Evolutionary conservation across 2,888 invertebrate species (phyloP).

Genomic region (Agriopis leucophaearia): DNA sequence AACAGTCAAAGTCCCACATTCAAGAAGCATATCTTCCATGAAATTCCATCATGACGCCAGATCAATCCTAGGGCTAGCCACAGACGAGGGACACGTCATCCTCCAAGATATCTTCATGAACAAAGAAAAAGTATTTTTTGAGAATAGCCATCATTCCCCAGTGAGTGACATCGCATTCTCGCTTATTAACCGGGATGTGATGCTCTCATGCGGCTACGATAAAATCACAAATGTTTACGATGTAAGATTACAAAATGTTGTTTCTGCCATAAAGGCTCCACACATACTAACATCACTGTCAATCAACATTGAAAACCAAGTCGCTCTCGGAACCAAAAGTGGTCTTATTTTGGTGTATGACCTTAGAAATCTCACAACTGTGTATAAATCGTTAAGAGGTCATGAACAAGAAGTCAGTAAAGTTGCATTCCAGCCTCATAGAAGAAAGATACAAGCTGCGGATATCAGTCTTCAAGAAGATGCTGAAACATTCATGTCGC

Average conservation of each 20-base stretch:
- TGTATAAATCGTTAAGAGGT: constrained; percentile 77
- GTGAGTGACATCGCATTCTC: constrained; percentile 87
- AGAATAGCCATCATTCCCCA: constrained; percentile 85
- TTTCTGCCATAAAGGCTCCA: constrained; percentile 74
- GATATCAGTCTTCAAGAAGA: constrained; percentile 80
- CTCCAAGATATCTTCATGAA: constrained; percentile 78
- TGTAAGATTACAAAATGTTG: constrained; percentile 77
- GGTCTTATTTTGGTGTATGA: constrained; percentile 85
- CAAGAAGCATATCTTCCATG: constrained; percentile 79
- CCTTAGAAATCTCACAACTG: constrained; percentile 80
- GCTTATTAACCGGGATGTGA: constrained; percentile 83
- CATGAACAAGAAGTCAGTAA: constrained; percentile 81
- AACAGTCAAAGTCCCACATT: constrained; percentile 74
- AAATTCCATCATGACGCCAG: constrained; percentile 81
- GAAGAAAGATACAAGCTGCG: constrained; percentile 65
- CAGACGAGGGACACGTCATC: constrained; percentile 82
- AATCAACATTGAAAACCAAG: constrained; percentile 77
- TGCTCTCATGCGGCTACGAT: constrained; percentile 86
- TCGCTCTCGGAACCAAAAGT: constrained; percentile 85
- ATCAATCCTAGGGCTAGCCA: constrained; percentile 78
- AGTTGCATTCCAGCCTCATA: constrained; percentile 78
- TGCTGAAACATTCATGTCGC: constrained; percentile 59
- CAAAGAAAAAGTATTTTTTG: constrained; percentile 79
- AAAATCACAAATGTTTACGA: constrained; percentile 86
- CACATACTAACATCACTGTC: constrained; percentile 75